phyloP scores from a whole-genome alignment of 2,888 invertebrate species.

The Caenorhabditis plicata region DNA sequence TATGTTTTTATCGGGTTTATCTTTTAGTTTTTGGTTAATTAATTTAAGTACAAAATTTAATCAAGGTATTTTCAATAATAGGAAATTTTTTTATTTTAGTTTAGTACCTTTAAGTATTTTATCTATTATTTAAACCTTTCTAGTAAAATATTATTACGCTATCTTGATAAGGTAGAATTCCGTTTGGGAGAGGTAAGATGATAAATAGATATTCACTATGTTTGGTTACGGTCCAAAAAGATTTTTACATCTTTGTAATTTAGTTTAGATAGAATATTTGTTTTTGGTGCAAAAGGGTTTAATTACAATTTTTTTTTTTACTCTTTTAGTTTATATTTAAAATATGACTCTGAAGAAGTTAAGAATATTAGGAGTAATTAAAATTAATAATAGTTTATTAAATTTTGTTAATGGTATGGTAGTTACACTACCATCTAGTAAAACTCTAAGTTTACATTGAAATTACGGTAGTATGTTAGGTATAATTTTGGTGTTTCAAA shows the following conservation, averaged over 20 bases:
- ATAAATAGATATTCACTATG: slow-evolving; percentile 46
- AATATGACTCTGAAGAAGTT: slow-evolving; percentile 52
- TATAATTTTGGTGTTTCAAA: slow-evolving; percentile 63
- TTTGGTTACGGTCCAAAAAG: slow-evolving; percentile 47
- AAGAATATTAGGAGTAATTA: slow-evolving; percentile 47
- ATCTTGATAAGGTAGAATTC: slow-evolving; percentile 51
- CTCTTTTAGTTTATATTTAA: slow-evolving; percentile 50
- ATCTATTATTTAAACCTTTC: slow-evolving; percentile 41
- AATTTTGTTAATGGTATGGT: slow-evolving; percentile 48
- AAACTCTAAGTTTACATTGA: slow-evolving; percentile 57
- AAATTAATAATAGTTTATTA: slow-evolving; percentile 38
- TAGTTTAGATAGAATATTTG: slow-evolving; percentile 49
- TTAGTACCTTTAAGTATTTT: slow-evolving; percentile 30
- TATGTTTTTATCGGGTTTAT: slow-evolving; percentile 38
- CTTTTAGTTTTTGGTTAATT: slow-evolving; percentile 71
- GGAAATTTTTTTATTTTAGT: slow-evolving; percentile 33
- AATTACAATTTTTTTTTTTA: slow-evolving; percentile 26
- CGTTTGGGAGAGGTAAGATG: slow-evolving; percentile 39
- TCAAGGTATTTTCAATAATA: slow-evolving; percentile 17
- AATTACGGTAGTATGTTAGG: slow-evolving; percentile 66
- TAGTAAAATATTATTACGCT: slow-evolving; percentile 43
- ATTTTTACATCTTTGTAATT: slow-evolving; percentile 40
- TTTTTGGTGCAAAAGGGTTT: slow-evolving; percentile 46
- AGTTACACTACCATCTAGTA: slow-evolving; percentile 40
- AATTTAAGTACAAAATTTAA: slow-evolving; percentile 39